Base-by-base conservation (phyloP, 2,888 invertebrate species). In the Empis livida region DNA sequence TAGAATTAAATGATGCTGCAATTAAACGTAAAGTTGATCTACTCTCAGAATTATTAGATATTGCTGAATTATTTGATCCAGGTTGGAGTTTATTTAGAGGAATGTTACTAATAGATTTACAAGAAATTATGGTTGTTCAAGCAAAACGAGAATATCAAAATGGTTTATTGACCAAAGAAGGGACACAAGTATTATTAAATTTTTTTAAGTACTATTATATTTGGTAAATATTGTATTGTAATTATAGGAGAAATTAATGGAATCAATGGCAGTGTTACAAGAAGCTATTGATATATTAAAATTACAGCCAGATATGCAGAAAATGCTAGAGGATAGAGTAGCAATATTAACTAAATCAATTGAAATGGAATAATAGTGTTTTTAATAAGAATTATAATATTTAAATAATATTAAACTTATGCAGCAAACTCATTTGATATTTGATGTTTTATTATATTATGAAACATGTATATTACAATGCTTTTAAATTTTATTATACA, bases 81-180 rank as follows among this genome's bases (percentile, higher is more conserved):
- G 84, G 83, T 4, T 73, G 71, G 67, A 73, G 80, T 2, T 71
- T 73, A 52, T 78, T 82, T 55, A 70, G 82, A 10, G 83, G 81
- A 0, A 74, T 75, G 5, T 61, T 84, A 14, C 64, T 84, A 0
- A 67, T 81, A 35, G 82, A 83, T 51, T 64, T 82, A 14, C 81
- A 83, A 59, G 75, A 77, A 39, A 75, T 78, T 0, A 68, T 80
- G 64, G 75, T 76, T 1, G 68, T 76, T 23, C 73, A 78, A 56
- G 73, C 78, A 0, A 76, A 77, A 55, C 67, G 73, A 31, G 73
- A 76, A 39, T 76, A 68, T 52, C 71, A 73, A 47, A 56, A 68
- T 43, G 74, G 72, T 10, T 69, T 73, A 45, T 58, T 77, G 2
- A 76, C 77, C 1, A 74, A 73, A 54, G 64, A 70, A 53, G 72